Conservation (phyloP, 2,888 invertebrate species). For the Enchytraeus crypticus region DNA sequence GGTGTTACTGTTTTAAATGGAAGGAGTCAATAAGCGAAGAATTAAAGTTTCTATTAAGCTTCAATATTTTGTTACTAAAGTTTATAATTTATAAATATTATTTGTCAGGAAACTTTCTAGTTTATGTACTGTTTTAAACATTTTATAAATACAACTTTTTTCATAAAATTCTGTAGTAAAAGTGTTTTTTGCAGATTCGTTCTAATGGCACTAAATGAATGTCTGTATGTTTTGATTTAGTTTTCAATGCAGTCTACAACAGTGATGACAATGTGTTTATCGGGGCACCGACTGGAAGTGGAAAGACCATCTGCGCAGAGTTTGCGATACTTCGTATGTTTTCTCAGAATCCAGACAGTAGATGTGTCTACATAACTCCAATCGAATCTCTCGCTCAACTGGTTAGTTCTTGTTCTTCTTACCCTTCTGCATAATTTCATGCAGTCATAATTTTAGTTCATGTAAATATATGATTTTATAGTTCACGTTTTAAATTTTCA, state of each 20-base stretch:
- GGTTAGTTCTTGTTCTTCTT: constrained; percentile 37
- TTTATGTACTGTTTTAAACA: not conserved
- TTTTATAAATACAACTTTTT: not conserved
- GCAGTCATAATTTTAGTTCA: too few relatives aligned
- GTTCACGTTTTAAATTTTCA: too few relatives aligned
- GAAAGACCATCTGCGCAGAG: constrained; percentile 87
- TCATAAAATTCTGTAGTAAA: not conserved
- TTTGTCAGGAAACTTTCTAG: not conserved
- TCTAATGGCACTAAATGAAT: not conserved
- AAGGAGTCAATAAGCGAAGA: too few relatives aligned
- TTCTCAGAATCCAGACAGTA: constrained; percentile 44
- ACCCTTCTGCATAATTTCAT: too few relatives aligned
- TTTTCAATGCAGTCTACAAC: constrained; percentile 96
- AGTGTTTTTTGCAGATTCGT: not conserved
- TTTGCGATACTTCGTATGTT: constrained; percentile 79
- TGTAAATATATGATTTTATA: too few relatives aligned
- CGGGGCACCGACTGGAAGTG: constrained; percentile 52
- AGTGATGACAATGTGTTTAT: constrained; percentile 96
- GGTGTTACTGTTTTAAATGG: too few relatives aligned
- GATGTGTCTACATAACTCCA: constrained; percentile 88
- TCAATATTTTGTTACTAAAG: too few relatives aligned
- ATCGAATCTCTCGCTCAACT: constrained; percentile 76
- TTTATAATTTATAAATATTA: not conserved
- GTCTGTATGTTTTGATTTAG: constrained; percentile 47
- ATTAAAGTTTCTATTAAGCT: too few relatives aligned